Conservation (phyloP, 2,888 invertebrate species). For the Cheilosia scutellata region DNA sequence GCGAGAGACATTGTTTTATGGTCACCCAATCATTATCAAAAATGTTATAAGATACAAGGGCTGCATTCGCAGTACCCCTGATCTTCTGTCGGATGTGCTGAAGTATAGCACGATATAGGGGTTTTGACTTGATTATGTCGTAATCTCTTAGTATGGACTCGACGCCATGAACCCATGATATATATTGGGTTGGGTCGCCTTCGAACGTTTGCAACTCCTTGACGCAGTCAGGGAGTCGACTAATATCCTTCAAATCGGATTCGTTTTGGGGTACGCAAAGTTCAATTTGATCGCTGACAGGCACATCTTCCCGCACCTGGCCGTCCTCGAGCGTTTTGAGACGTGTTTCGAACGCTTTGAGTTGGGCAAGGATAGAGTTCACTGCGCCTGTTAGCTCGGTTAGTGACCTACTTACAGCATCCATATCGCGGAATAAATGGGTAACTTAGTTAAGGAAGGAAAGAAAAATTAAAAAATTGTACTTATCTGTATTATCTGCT, state of each 20-base stretch:
- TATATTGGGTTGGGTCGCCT: neutral
- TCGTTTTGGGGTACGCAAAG: neutral
- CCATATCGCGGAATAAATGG: neutral
- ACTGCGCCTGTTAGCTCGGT: neutral
- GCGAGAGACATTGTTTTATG: slow-evolving; percentile 23
- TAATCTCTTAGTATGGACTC: neutral
- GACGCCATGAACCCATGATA: neutral
- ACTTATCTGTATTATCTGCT: too few relatives aligned
- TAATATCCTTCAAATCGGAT: neutral
- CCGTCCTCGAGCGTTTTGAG: neutral
- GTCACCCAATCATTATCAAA: neutral
- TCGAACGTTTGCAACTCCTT: neutral
- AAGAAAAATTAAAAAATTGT: too few relatives aligned
- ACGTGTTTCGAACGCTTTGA: neutral
- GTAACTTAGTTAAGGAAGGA: too few relatives aligned
- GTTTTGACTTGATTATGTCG: neutral
- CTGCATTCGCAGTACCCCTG: neutral
- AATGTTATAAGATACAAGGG: neutral
- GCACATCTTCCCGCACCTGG: neutral
- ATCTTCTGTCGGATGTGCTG: neutral
- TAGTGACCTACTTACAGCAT: neutral
- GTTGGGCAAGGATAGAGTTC: neutral
- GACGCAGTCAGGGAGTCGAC: neutral
- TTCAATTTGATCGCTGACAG: neutral
- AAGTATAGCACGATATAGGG: neutral